phyloP scores from a whole-genome alignment of 2,888 invertebrate genomes.

The Lamellibrachia columna region DNA sequence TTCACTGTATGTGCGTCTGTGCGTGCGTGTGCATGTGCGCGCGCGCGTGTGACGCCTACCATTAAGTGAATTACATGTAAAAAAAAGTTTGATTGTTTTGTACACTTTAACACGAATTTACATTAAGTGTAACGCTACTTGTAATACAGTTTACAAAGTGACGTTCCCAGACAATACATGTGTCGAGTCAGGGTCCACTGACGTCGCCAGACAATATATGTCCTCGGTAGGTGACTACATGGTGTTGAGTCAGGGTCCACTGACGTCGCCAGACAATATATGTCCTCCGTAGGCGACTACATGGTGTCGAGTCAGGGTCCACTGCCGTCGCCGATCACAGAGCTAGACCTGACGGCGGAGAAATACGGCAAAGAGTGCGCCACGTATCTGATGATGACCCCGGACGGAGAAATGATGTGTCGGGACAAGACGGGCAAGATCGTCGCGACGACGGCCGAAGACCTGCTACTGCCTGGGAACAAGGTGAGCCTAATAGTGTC shows the following conservation, averaged over 20 bases:
- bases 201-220: neutral
- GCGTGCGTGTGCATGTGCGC: too few species aligned
- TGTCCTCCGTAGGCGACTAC: neutral
- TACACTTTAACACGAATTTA: too few species aligned
- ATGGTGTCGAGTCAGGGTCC: neutral
- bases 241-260: neutral
- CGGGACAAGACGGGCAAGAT: conserved; percentile 7
- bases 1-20: too few species aligned
- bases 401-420: neutral
- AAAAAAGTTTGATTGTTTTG: too few species aligned
- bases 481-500: neutral
- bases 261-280: neutral
- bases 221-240: neutral
- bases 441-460: neutral
- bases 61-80: too few species aligned
- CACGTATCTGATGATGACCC: neutral
- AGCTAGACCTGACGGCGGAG: neutral
- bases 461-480: neutral
- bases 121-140: too few species aligned
- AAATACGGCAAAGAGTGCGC: neutral
- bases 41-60: too few species aligned
- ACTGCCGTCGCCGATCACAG: neutral
- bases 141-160: too few species aligned
- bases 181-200: neutral
- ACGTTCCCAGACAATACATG: too few species aligned